These are phyloP conservation scores for Parazoanthus swiftii DNA, from an alignment of 92 coral and sea anemone genomes.

Conservation along the genomic window DNA sequence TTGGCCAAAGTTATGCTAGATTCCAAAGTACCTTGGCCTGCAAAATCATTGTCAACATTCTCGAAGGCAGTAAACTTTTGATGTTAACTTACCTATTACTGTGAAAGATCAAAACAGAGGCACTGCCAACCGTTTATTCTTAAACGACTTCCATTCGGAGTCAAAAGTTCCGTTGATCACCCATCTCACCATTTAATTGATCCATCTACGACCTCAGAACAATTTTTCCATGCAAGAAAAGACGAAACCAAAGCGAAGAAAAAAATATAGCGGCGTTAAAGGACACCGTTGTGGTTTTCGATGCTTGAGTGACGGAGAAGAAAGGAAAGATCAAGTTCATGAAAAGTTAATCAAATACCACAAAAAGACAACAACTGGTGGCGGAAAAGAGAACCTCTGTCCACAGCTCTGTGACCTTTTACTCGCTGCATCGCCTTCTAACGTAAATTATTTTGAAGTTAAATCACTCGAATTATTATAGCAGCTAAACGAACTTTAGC, in stretches of 20 bases:
- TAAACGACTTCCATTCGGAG: conserved; percentile 24
- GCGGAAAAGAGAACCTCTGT: conserved; percentile 7
- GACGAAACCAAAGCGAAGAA: background rate
- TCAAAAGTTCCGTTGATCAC: conserved; percentile 1
- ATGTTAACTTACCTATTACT: conserved; percentile 21
- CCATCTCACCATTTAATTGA: background rate
- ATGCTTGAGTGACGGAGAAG: conserved; percentile 46
- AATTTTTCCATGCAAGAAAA: background rate
- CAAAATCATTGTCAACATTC: background rate
- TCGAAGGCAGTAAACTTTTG: background rate
- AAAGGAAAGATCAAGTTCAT: conserved; percentile 45
- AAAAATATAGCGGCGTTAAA: conserved; percentile 38
- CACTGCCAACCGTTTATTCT: background rate
- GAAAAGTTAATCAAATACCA: conserved; percentile 41
- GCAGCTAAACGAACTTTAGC: background rate
- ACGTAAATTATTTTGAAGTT: background rate
- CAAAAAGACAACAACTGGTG: conserved; percentile 41
- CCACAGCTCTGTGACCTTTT: background rate
- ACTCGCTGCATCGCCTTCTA: background rate
- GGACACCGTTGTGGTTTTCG: conserved; percentile 31
- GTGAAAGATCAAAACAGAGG: background rate
- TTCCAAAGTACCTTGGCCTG: background rate
- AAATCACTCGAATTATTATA: background rate
- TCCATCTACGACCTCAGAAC: conserved; percentile 5
- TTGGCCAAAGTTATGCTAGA: background rate